phyloP scores from a whole-genome alignment of 2,888 invertebrate genomes.

The Oscheius sp. region DNA sequence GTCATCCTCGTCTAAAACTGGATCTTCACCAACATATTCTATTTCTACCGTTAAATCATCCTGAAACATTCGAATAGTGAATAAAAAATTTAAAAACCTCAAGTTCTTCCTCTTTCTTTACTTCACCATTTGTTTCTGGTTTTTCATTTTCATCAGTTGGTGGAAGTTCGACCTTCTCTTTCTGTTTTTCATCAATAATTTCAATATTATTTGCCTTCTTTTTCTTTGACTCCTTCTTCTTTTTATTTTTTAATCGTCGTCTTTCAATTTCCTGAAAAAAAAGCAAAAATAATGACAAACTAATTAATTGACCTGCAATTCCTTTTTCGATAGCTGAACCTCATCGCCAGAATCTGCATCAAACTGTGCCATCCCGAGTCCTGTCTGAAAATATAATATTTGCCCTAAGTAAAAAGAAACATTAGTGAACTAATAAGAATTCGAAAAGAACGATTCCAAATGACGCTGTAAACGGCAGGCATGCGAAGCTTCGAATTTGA shows the following conservation, averaged over 20 bases:
- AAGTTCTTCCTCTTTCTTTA: slow-evolving; percentile 5
- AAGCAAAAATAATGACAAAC: background rate
- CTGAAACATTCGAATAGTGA: background rate
- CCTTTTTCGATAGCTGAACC: slow-evolving; percentile 47
- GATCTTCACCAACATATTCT: slow-evolving; percentile 64
- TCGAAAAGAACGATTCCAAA: background rate
- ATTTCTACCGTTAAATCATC: slow-evolving; percentile 55
- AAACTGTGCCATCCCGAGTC: background rate
- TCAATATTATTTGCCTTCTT: slow-evolving; percentile 29
- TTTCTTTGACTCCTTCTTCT: slow-evolving; percentile 67
- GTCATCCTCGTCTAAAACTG: slow-evolving; percentile 56
- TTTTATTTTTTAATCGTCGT: slow-evolving; percentile 59
- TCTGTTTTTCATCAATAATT: slow-evolving; percentile 14
- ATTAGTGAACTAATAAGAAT: background rate
- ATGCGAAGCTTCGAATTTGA: too few relatives aligned
- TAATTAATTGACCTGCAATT: slow-evolving; percentile 47
- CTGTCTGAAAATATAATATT: background rate
- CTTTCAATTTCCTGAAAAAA: slow-evolving; percentile 57
- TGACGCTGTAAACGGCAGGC: background rate
- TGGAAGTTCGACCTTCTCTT: slow-evolving; percentile 16
- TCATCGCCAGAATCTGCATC: slow-evolving; percentile 14
- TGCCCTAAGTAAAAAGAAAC: background rate
- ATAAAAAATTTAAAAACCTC: slow-evolving; percentile 1
- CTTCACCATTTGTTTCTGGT: background rate
- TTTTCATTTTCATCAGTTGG: slow-evolving; percentile 20